phyloP scores from a whole-genome alignment of 2,113 vertebrate genomes.

The Sinocyclocheilus rhinocerous region DNA sequence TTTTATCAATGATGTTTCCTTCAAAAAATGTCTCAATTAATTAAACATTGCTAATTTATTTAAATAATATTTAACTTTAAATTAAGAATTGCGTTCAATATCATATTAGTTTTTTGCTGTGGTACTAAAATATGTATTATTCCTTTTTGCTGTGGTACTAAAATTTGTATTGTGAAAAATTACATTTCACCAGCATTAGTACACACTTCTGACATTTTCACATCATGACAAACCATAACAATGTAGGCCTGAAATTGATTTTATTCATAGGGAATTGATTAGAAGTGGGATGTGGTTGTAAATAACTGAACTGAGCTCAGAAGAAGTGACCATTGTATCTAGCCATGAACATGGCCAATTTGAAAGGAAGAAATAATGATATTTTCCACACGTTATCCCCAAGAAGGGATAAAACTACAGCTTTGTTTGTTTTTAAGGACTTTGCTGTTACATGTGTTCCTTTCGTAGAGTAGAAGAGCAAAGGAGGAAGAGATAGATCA shows the following conservation, averaged over 20 bases:
- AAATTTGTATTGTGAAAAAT: background rate
- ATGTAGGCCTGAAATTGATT: background rate
- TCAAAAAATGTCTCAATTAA: background rate
- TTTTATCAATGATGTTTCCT: background rate
- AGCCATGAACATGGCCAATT: background rate
- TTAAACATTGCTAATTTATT: background rate
- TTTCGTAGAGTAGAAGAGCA: background rate
- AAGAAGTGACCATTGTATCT: background rate
- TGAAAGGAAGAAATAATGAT: background rate
- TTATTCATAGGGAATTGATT: background rate
- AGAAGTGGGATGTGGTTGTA: background rate
- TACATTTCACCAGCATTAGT: background rate
- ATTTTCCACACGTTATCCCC: background rate
- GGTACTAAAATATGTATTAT: background rate
- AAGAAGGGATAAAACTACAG: background rate
- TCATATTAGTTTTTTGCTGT: background rate
- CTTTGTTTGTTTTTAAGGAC: background rate
- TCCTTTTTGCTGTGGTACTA: background rate
- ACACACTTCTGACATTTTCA: background rate
- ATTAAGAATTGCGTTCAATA: background rate
- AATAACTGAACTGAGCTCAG: background rate
- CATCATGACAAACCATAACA: background rate
- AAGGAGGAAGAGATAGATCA: background rate
- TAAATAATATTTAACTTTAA: background rate
- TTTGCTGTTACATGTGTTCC: background rate